phyloP scores from a whole-genome alignment of 2,113 vertebrate species.

The Brachyhypopomus occidentalis region DNA sequence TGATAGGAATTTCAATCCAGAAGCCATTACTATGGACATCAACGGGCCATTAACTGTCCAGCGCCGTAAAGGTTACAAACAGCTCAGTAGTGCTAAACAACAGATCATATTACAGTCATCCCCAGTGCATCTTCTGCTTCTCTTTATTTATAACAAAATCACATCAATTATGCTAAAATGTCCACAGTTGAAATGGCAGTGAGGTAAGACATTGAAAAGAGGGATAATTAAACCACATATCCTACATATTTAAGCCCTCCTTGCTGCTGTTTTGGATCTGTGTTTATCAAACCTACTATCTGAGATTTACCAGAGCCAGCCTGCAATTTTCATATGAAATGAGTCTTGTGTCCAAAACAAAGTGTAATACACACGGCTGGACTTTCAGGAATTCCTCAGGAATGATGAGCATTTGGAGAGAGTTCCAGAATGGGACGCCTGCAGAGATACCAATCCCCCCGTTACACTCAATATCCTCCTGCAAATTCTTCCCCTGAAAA shows the following conservation, averaged over 20 bases:
- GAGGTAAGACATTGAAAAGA: neutral
- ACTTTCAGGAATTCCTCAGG: slow-evolving; percentile 46
- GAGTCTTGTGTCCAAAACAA: slow-evolving; percentile 39
- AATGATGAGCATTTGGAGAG: slow-evolving; percentile 45
- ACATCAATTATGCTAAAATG: slow-evolving; percentile 4
- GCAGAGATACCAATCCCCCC: neutral
- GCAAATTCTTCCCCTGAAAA: neutral
- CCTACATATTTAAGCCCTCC: slow-evolving; percentile 29
- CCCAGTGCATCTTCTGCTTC: too few relatives aligned
- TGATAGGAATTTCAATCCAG: slow-evolving; percentile 24
- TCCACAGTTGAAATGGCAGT: slow-evolving; percentile 1
- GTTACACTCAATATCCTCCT: neutral
- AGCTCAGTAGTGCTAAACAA: neutral
- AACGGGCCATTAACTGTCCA: slow-evolving; percentile 5
- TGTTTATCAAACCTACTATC: slow-evolving; percentile 40
- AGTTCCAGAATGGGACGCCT: slow-evolving; percentile 15
- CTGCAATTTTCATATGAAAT: slow-evolving; percentile 22
- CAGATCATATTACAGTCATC: neutral
- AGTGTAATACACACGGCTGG: slow-evolving; percentile 21
- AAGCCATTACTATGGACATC: slow-evolving; percentile 25
- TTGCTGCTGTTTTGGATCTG: slow-evolving; percentile 25
- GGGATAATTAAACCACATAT: slow-evolving; percentile 19
- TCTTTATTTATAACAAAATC: neutral
- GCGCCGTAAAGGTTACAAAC: slow-evolving; percentile 1
- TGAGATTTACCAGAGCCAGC: slow-evolving; percentile 34